Evolutionary conservation across 2,888 invertebrate genomes (phyloP), one percentile per base, ranked within the genome.

Genomic region (Tinea trinotella): DNA sequence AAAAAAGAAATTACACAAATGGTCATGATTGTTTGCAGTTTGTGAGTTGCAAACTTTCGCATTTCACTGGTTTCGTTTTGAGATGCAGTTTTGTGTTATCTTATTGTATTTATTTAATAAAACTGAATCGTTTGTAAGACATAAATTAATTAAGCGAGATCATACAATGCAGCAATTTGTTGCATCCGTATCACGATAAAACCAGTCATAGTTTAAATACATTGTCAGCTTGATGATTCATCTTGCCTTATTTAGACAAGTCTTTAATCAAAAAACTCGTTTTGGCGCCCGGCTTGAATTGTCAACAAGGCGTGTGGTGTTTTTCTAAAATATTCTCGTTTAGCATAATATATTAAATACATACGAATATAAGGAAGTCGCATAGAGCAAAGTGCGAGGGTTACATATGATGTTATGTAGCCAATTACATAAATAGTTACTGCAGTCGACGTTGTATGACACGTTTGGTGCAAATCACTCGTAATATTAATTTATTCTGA

Each of bases 21-120:
- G 48, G n/a, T 6, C 48, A 40, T 48, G 20, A 17, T 48, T 48
- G 19, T 48, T 48, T 48, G 20, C 20, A 20, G 40, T 17, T n/a
- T 48, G 6, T 7, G 12, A 5, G 13, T 48, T 48, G 48, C 48
- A 48, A 24, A 19, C 17, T 48, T 48, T 17, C 48, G n/a, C 12
- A n/a, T 48, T 48, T 48, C 48, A 12, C 48, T n/a, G 18, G n/a
- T 19, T 48, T 48, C 48, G 18, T 48, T 20, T 48, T 3, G 48
- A 15, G 48, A 48, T 20, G 48, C 48, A 19, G 48, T 48, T 19
- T 48, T 12, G 40, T 24, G 9, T 24, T 24, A 24, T 40, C 15
- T 40, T 40, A 40, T 40, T n/a, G 40, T 40, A 40, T n/a, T 40
- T n/a, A 13, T 40, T 40, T 40, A 40, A 40, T 40, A 40, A n/a